Evolutionary conservation across 35 echinoderm and acorn worm genomes (phyloP).

Genomic region (Eucidaris tribuloides): DNA sequence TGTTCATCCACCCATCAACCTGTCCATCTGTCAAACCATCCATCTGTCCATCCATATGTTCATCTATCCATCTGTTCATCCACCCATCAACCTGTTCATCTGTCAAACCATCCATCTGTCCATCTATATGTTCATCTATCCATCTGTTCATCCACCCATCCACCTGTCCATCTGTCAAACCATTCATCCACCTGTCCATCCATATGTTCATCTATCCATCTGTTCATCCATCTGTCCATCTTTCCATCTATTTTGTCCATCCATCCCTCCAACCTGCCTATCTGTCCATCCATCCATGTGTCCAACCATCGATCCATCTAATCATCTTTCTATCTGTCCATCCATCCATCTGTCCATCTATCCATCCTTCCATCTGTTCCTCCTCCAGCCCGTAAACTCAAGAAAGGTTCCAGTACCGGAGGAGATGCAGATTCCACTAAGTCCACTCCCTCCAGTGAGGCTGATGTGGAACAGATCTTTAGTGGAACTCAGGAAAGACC

Average conservation of each 20-base stretch:
- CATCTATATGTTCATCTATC: neutral
- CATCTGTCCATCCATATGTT: neutral
- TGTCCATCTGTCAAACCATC: neutral
- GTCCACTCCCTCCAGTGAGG: neutral
- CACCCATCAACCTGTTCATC: neutral
- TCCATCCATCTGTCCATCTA: neutral
- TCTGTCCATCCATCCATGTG: neutral
- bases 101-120: neutral
- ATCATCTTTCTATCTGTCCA: neutral
- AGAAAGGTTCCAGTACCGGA: slow-evolving; percentile 1
- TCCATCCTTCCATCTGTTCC: neutral
- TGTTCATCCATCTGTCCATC: neutral
- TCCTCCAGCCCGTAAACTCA: neutral
- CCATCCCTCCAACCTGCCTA: neutral
- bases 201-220: neutral
- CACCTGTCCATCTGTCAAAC: neutral
- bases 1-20: neutral
- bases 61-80: neutral
- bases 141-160: neutral
- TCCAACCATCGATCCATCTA: neutral
- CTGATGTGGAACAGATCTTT: slow-evolving; percentile 42
- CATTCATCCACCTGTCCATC: neutral
- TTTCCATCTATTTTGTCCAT: neutral
- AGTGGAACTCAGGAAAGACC: neutral
- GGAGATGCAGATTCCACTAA: neutral